phyloP scores from a whole-genome alignment of 2,888 invertebrate species.

The Hemistola chrysoprasaria region DNA sequence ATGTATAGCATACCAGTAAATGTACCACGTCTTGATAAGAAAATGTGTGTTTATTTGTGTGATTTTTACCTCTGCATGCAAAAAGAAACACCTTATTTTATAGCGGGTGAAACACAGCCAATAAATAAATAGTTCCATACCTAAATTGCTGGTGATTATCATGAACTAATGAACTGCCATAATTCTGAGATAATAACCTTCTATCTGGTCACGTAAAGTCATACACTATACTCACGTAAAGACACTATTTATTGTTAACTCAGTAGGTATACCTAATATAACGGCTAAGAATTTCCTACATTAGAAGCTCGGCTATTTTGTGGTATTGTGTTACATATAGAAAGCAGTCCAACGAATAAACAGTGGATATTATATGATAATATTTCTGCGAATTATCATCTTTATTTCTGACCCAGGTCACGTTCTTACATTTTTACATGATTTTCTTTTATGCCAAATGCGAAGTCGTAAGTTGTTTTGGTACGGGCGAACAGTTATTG shows the following conservation, averaged over 20 bases:
- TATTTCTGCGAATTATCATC: conserved; percentile 13
- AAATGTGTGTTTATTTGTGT: too few species aligned
- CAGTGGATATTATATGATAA: conserved; percentile 1
- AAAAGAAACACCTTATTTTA: too few species aligned
- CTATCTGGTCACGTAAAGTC: conserved; percentile 4
- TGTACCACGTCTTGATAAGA: too few species aligned
- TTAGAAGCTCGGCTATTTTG: not conserved
- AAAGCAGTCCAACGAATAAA: conserved; percentile 1
- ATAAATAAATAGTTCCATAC: too few species aligned
- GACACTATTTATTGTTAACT: too few species aligned
- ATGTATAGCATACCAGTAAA: too few species aligned
- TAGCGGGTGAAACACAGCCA: too few species aligned
- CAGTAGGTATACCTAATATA: too few species aligned
- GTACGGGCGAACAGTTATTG: not conserved
- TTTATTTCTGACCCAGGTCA: conserved; percentile 15
- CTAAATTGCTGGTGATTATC: too few species aligned
- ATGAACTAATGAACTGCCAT: conserved; percentile 1
- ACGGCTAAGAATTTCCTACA: too few species aligned
- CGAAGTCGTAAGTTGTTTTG: conserved; percentile 2
- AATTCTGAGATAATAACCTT: not conserved
- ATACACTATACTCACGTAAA: too few species aligned
- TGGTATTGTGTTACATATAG: not conserved
- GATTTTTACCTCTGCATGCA: too few species aligned
- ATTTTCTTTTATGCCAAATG: conserved; percentile 15
- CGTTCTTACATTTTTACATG: conserved; percentile 21